Evolutionary conservation across 2,888 invertebrate genomes (phyloP).

Genomic region (Melanchra persicariae): DNA sequence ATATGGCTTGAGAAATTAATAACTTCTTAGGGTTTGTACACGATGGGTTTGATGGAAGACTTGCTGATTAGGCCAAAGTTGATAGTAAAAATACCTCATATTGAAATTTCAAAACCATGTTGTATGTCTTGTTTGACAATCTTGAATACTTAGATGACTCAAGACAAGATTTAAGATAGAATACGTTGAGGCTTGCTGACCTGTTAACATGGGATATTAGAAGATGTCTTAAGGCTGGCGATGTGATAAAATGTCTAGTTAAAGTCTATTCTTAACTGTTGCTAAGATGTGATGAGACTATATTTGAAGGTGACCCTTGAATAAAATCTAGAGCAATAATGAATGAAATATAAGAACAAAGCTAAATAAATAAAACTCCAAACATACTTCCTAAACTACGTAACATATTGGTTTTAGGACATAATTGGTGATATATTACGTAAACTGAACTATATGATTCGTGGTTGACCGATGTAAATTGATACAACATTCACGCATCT

Average conservation of each 20-base stretch:
- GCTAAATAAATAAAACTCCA: not conserved
- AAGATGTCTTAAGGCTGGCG: not conserved
- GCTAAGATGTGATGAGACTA: not conserved
- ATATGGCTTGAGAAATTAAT: conserved; percentile 85
- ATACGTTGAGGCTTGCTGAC: not conserved
- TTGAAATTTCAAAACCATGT: not conserved
- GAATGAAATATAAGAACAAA: not conserved
- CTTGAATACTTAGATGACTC: not conserved
- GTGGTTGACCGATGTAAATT: conserved; percentile 47
- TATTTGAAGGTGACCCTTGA: not conserved
- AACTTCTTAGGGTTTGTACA: conserved; percentile 71
- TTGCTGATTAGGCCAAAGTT: no score
- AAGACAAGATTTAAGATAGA: not conserved
- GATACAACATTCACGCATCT: conserved; percentile 32
- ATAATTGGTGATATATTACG: conserved; percentile 21
- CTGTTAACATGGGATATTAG: not conserved
- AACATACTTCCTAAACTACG: conserved; percentile 2
- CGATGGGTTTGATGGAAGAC: conserved; percentile 13
- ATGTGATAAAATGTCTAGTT: no score
- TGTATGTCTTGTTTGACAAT: no score
- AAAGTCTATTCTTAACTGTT: not conserved
- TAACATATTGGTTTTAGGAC: not conserved
- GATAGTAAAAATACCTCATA: not conserved
- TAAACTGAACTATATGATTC: conserved; percentile 12
- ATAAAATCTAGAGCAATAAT: not conserved